phyloP scores from a whole-genome alignment of 2,113 vertebrate species.

The Tupaia chinensis region DNA sequence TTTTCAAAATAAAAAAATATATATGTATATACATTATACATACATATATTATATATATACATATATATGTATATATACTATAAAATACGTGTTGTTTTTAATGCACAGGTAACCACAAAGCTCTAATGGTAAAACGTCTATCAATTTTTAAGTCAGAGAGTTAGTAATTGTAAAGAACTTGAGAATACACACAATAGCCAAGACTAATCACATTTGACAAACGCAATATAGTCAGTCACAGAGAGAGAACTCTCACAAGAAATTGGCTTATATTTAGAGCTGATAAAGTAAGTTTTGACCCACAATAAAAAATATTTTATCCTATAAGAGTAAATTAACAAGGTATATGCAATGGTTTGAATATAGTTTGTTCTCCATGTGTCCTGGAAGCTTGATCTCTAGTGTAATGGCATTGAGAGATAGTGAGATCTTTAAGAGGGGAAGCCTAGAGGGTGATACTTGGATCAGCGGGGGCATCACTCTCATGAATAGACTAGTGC shows the following conservation, averaged over 20 bases:
- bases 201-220: neutral
- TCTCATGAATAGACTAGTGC: no score
- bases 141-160: neutral
- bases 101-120: neutral
- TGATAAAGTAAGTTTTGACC: neutral
- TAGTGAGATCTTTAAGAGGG: no score
- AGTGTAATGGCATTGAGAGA: no score
- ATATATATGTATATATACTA: neutral
- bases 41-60: neutral
- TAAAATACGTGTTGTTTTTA: slow-evolving; percentile 26
- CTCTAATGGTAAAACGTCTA: neutral
- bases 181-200: neutral
- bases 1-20: slow-evolving; percentile 33
- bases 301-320: slow-evolving; percentile 39
- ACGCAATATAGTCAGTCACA: neutral
- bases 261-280: neutral
- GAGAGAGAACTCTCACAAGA: neutral
- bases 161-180: slow-evolving; percentile 13
- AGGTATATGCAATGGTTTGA: neutral
- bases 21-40: neutral
- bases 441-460: no score
- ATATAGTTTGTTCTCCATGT: no score
- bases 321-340: neutral
- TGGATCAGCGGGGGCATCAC: no score
- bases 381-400: no score